Base-by-base conservation (phyloP, 1,140 invertebrate genomes). In the Euwallacea similis region DNA sequence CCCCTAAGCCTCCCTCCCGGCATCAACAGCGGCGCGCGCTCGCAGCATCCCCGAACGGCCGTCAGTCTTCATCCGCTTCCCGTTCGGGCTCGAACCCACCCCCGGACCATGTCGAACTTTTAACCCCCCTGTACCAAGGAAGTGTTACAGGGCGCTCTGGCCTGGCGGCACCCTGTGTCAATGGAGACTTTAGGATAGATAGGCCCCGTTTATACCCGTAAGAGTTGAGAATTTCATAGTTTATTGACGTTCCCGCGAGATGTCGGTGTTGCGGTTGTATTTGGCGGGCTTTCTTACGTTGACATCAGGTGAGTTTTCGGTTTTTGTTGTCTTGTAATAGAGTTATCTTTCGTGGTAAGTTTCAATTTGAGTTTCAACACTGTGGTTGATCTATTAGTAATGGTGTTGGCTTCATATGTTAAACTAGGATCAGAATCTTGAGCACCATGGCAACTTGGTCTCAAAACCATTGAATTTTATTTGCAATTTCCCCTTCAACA, bases 261-360 rank as follows among this genome's bases (percentile, higher is more conserved):
- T 66, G 65, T 66, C 65, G 53, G 65, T 50, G 66, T 60, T 60
- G 50, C 41, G 9, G 59, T 68, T 50, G 42, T 68, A 60, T 68
- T 68, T 69, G 67, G 67, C 60, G 67, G 60, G 58, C 60, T 69
- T 69, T 69, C 41, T 69, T 43, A 55, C 67, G 21, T 42, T 69
- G 60, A 69, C 67, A 4, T 33, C 21, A 62, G 67, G 67, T 69
- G 10, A 55, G 50, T 61, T 61, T 61, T 33, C 9, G 46, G 46
- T 50, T 50, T 50, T 50, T 50, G 2, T 10, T 11, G 6, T 50
- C 46, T 50, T 2, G 21, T 33, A 33, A 33, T 33, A 33, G 21
- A 33, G 21, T 33, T 33, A 33, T 33, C 1, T 33, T 33, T 33
- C 21, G 21, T 1, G 21, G 21, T 33, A 4, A 33, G 21, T 33